A percentile compares a stretch with the other conserved stretches of the same genome.
Evolutionary conservation across 1,140 invertebrate species (phyloP).

Genomic region (Drosophila asahinai): DNA sequence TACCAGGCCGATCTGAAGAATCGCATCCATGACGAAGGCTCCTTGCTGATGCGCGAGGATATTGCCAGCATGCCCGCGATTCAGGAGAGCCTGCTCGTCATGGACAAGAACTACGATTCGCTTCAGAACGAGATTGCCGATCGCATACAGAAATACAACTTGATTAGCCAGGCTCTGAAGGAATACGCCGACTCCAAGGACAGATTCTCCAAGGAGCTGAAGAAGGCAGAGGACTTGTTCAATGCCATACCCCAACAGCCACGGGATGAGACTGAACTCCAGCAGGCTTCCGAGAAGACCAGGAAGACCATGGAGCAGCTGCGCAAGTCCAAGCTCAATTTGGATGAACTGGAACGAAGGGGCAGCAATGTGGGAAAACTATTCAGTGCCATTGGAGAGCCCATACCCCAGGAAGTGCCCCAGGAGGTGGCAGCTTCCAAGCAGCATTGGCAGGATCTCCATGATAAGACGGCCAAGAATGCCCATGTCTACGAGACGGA

Average conservation of each 20-base stretch:
- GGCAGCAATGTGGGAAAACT: constrained; percentile 90
- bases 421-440: constrained; percentile 88
- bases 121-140: constrained; percentile 90
- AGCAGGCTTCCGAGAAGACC: constrained; percentile 89
- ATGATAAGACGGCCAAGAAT: constrained; percentile 89
- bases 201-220: constrained; percentile 89
- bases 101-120: constrained; percentile 93
- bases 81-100: constrained; percentile 90
- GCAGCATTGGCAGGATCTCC: constrained; percentile 91
- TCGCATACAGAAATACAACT: constrained; percentile 90
- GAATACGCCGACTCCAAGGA: constrained; percentile 91
- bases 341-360: constrained; percentile 92
- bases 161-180: constrained; percentile 90
- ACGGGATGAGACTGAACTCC: constrained; percentile 85
- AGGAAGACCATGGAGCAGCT: constrained; percentile 91
- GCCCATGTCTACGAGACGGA: constrained; percentile 94
- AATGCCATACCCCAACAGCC: constrained; percentile 73
- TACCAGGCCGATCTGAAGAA: constrained; percentile 86
- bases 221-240: constrained; percentile 86
- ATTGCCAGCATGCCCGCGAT: constrained; percentile 91
- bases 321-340: constrained; percentile 90
- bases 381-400: constrained; percentile 90
- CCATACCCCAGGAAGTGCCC: constrained; percentile 89
- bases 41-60: constrained; percentile 92
- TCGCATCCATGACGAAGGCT: constrained; percentile 89